Evolutionary conservation across 2,113 vertebrate genomes (phyloP), one percentile per base, ranked within the genome.

Genomic region (Pluvialis apricaria): DNA sequence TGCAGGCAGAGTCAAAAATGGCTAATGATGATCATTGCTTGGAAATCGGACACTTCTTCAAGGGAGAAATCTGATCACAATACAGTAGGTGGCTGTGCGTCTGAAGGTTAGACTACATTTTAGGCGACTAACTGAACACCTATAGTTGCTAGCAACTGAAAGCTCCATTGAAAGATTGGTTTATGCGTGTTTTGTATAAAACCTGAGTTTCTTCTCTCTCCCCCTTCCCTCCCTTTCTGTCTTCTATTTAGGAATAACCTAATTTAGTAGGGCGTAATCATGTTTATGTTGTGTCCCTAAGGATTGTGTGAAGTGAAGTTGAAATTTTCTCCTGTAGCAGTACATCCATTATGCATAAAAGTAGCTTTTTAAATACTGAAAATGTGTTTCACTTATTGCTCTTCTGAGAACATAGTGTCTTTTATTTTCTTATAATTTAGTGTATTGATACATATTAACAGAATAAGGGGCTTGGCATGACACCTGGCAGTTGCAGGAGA

Each of bases 241-340:
- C 14, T 92, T 61, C 36, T 88, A 0, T 88, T 94, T 66, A 85
- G 62, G 40, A 94, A n/a, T 82, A 93, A 82, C 57, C 54, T 61
- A 44, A 90, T 87, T 96, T 94, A 69, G 78, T 82, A 29, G 36
- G 20, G 16, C 25, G 5, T 87, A 69, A 75, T 87, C 49, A 29
- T 78, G 49, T 87, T 94, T 91, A 36, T 68, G 75, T 88, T 93
- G 36, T 57, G 49, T 88, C 94, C 64, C 90, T 76, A 54, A 94
- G 90, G 94, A 77, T 11, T 94, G 36, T 51, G 40, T 70, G 66
- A 91, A 96, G 51, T 57, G 82, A 75, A 71, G 88, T 49, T 82
- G 61, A 65, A 85, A 1, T 72, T 80, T 89, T 89, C 38, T 92
- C 31, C 54, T 61, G 31, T 72, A 85, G 78, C 62, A 32, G 36